Conservation (phyloP, 2,113 vertebrate genomes). For the Melierax canorus region DNA sequence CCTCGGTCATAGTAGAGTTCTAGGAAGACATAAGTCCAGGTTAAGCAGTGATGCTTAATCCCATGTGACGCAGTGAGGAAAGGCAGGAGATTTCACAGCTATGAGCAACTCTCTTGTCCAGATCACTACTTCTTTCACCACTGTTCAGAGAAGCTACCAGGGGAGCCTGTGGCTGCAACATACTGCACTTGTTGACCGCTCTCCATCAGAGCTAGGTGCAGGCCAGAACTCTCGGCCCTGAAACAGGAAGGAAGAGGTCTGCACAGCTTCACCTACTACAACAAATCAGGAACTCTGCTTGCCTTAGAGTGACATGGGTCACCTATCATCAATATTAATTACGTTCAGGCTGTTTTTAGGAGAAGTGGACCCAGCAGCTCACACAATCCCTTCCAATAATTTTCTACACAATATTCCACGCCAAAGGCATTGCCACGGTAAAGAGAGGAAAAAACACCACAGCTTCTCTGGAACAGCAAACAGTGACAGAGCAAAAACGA, state of each 20-base stretch:
- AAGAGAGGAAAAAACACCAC: background rate
- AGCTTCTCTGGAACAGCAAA: background rate
- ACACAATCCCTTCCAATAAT: background rate
- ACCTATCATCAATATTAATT: background rate
- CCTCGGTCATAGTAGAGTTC: conserved; percentile 97
- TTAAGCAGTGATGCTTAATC: background rate
- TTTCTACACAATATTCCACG: background rate
- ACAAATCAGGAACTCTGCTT: background rate
- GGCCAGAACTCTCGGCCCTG: background rate
- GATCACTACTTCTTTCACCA: background rate
- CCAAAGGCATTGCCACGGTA: background rate
- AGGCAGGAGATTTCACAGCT: background rate
- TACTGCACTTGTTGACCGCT: background rate
- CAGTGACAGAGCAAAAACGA: background rate
- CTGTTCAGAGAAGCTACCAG: background rate
- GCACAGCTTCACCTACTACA: background rate
- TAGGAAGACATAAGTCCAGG: conserved; percentile 46
- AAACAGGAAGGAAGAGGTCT: background rate
- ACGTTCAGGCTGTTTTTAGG: background rate
- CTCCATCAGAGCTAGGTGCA: background rate
- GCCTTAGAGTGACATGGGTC: background rate
- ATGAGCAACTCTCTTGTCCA: background rate
- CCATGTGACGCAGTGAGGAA: background rate
- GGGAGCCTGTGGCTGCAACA: background rate
- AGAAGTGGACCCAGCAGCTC: background rate